Conservation (phyloP, 2,797 vertebrate genomes). For the Eutrigla gurnardus region DNA sequence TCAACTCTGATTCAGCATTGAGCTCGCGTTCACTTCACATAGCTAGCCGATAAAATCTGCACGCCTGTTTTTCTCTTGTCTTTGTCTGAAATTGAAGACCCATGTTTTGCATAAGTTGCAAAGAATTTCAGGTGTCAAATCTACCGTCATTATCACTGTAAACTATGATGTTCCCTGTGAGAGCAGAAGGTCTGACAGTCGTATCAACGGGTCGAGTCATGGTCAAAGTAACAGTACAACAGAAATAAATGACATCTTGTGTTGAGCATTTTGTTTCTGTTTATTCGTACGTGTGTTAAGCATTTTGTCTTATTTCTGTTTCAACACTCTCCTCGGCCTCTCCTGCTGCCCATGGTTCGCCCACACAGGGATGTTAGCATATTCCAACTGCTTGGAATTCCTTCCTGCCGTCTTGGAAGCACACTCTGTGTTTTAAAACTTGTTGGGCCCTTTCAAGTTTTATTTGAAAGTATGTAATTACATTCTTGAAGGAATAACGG, state of each 20-base stretch:
- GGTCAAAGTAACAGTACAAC: too few species aligned
- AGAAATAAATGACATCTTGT: too few species aligned
- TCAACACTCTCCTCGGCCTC: slow-evolving; percentile 24
- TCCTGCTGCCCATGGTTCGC: slow-evolving; percentile 80
- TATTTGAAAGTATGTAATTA: slow-evolving; percentile 99
- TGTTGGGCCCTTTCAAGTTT: slow-evolving; percentile 99
- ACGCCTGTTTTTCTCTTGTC: neutral
- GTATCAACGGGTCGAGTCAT: neutral
- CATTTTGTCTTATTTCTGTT: slow-evolving; percentile 14
- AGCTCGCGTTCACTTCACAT: neutral
- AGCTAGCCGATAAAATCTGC: neutral
- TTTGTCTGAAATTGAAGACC: neutral
- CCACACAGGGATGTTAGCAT: slow-evolving; percentile 96
- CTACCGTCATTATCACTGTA: neutral
- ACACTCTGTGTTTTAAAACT: slow-evolving; percentile 98
- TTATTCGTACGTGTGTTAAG: slow-evolving; percentile 1
- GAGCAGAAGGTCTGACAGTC: neutral
- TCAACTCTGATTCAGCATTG: neutral
- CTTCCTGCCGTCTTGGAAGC: slow-evolving; percentile 92
- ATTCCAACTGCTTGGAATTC: slow-evolving; percentile 98
- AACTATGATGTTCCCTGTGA: neutral
- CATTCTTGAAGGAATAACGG: slow-evolving; percentile 99
- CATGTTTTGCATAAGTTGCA: neutral
- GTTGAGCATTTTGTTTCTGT: neutral
- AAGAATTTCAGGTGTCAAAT: neutral